Evolutionary conservation across 92 coral and sea anemone species (phyloP).

Genomic region (Bergia sp.): DNA sequence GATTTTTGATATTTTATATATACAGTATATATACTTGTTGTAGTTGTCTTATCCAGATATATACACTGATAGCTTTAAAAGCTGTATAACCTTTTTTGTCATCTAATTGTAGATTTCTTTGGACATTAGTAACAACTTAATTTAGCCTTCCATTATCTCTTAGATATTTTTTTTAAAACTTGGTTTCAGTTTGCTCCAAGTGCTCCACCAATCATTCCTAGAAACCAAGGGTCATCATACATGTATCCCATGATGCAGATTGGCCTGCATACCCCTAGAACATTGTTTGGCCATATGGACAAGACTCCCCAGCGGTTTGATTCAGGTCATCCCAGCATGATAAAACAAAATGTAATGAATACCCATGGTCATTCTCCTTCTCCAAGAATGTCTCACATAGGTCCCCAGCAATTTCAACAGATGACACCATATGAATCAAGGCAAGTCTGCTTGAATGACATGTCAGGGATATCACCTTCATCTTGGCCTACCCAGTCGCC

Average conservation of each 20-base stretch:
- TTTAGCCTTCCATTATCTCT: not conserved
- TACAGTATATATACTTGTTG: too few relatives aligned
- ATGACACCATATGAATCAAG: not conserved
- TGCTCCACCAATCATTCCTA: not conserved
- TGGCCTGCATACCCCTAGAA: not conserved
- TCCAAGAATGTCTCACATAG: not conserved
- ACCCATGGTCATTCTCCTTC: not conserved
- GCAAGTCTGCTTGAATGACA: not conserved
- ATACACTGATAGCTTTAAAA: too few relatives aligned
- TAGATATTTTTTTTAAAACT: not conserved
- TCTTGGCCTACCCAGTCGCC: constrained; percentile 2
- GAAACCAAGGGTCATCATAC: not conserved
- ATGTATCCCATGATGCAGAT: not conserved
- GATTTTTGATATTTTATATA: too few relatives aligned
- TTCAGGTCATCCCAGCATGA: not conserved
- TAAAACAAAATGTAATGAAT: not conserved
- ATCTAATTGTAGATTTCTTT: too few relatives aligned
- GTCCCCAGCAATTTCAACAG: not conserved
- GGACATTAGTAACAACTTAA: too few relatives aligned
- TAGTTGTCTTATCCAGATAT: too few relatives aligned
- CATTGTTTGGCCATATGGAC: not conserved
- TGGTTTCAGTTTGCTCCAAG: not conserved
- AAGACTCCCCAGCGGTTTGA: not conserved
- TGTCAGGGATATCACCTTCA: constrained; percentile 1
- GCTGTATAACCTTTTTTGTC: too few relatives aligned